Evolutionary conservation across 2,888 invertebrate genomes (phyloP).

Genomic region (Eupithecia inturbata): DNA sequence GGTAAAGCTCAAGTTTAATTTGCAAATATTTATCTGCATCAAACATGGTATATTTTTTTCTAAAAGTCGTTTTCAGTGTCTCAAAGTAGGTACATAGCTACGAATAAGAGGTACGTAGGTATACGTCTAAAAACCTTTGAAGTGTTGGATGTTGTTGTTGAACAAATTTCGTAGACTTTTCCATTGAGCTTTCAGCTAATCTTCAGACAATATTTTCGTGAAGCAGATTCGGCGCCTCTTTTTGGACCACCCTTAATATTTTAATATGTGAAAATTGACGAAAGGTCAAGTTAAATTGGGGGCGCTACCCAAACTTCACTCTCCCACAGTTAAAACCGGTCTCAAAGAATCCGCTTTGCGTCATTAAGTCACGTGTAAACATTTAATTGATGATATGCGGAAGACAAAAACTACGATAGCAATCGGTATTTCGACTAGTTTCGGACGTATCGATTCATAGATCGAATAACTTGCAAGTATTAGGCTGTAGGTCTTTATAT

Average conservation of each 20-base stretch:
- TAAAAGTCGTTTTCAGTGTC: too few species aligned
- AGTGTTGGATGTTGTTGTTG: too few species aligned
- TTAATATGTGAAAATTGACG: slow-evolving; percentile 8
- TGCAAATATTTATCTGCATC: too few species aligned
- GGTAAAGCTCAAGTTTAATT: too few species aligned
- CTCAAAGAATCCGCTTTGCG: slow-evolving; percentile 74
- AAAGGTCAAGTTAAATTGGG: slow-evolving; percentile 68
- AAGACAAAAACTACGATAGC: slow-evolving; percentile 71
- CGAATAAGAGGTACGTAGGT: too few species aligned
- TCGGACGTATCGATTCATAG: slow-evolving; percentile 49
- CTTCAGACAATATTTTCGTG: neutral
- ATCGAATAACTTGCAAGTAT: slow-evolving; percentile 45
- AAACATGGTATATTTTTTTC: too few species aligned
- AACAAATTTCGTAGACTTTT: neutral
- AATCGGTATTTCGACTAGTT: slow-evolving; percentile 64
- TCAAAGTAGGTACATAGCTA: too few species aligned
- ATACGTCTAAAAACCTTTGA: too few species aligned
- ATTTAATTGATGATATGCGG: slow-evolving; percentile 82
- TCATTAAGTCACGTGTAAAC: slow-evolving; percentile 79
- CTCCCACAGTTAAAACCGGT: slow-evolving; percentile 75
- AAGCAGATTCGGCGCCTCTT: neutral
- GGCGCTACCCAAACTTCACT: slow-evolving; percentile 72
- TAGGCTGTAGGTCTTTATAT: slow-evolving; percentile 12
- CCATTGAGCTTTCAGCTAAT: neutral
- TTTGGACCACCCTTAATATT: neutral